Evolutionary conservation across 2,797 vertebrate genomes (phyloP).

Genomic region (Malurus leucopterus): DNA sequence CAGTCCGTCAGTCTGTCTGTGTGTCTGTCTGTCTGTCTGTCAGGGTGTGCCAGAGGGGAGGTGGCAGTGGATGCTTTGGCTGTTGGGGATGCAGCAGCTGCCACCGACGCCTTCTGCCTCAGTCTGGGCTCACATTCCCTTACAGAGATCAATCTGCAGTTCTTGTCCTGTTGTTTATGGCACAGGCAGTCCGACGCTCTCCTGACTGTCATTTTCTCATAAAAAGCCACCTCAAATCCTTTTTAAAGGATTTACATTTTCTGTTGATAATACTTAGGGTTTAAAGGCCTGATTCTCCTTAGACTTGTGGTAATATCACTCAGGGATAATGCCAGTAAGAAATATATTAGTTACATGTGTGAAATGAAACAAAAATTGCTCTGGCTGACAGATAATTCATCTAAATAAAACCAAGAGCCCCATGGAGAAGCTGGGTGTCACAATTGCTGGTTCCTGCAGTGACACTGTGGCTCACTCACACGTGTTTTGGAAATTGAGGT

Average conservation of each 20-base stretch:
- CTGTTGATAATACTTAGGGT: not conserved
- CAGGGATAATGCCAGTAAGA: not conserved
- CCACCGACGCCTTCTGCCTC: not conserved
- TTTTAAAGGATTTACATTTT: constrained; percentile 32
- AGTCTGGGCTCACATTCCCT: not conserved
- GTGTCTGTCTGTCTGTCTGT: too few relatives aligned
- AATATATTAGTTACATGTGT: not conserved
- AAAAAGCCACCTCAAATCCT: constrained; percentile 18
- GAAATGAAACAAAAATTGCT: not conserved
- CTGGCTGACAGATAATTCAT: not conserved
- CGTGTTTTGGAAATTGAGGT: rapidly evolving
- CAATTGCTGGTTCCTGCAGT: not conserved
- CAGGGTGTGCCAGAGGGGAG: too few relatives aligned
- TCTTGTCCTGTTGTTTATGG: not conserved
- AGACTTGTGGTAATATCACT: not conserved
- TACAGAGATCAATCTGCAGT: not conserved
- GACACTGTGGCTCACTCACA: not conserved
- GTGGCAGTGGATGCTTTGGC: not conserved
- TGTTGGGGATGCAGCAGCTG: not conserved
- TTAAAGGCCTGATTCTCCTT: constrained; percentile 12
- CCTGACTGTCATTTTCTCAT: not conserved
- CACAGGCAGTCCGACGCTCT: not conserved
- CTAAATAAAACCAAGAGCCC: not conserved
- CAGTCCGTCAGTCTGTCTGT: too few relatives aligned
- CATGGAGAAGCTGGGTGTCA: not conserved